Evolutionary conservation across 2,888 invertebrate species (phyloP).

Genomic region (Dasysyrphus albostriatus): DNA sequence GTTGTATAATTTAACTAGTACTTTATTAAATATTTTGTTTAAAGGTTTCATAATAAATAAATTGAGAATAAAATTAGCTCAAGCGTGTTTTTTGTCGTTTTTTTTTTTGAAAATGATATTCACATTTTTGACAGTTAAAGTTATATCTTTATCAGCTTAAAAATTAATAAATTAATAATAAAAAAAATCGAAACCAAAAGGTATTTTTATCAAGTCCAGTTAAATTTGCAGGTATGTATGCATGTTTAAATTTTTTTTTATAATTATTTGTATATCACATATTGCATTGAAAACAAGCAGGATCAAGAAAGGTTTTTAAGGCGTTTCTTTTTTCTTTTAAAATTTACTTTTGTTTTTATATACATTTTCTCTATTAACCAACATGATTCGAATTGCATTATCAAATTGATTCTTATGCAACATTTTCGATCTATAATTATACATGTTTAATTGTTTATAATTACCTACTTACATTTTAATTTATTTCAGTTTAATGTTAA

Average conservation of each 20-base stretch:
- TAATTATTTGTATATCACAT: conserved; percentile 49
- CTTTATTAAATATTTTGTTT: conserved; percentile 44
- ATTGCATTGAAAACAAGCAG: conserved; percentile 69
- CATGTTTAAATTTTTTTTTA: conserved; percentile 4
- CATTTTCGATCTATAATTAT: conserved; percentile 1
- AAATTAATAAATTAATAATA: conserved; percentile 14
- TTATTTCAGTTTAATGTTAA: conserved; percentile 34
- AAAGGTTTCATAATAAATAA: conserved; percentile 38
- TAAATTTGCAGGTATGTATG: conserved; percentile 28
- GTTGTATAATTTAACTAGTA: conserved; percentile 47
- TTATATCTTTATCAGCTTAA: conserved; percentile 20
- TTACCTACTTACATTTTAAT: conserved; percentile 29
- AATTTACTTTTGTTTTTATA: conserved; percentile 17
- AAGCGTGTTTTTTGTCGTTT: conserved; percentile 36
- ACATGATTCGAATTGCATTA: conserved; percentile 24
- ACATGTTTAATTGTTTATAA: conserved; percentile 18
- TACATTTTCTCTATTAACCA: conserved; percentile 8
- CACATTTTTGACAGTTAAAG: conserved; percentile 35
- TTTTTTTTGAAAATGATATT: conserved; percentile 36
- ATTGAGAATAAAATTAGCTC: conserved; percentile 42
- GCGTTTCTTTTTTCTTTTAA: conserved; percentile 25
- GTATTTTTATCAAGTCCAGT: conserved; percentile 41
- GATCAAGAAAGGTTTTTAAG: conserved; percentile 40
- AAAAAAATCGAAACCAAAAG: conserved; percentile 59
- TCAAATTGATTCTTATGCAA: conserved; percentile 12